Percentiles rank a stretch among this genome's conserved stretches.
phyloP scores from a whole-genome alignment of 1,140 invertebrate species.

The Megalopta genalis region DNA sequence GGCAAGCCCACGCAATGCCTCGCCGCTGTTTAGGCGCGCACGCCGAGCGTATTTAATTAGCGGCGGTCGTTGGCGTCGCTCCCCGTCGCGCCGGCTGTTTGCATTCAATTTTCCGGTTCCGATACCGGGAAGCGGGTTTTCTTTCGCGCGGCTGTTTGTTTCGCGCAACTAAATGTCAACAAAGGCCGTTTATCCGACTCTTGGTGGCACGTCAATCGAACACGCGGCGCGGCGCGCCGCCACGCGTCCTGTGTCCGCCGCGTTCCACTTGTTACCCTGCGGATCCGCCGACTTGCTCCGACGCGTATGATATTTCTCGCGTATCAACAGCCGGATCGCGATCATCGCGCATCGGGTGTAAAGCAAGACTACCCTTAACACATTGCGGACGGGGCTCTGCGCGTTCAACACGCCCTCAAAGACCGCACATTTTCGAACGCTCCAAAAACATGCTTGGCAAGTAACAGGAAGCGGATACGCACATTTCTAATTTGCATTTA shows the following conservation, averaged over 20 bases:
- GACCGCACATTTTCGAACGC: too few relatives aligned
- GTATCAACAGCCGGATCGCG: background rate
- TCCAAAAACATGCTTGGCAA: too few relatives aligned
- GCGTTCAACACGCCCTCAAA: too few relatives aligned
- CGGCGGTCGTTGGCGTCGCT: background rate
- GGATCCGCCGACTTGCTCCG: background rate
- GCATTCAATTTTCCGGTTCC: conserved; percentile 22
- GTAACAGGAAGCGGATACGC: too few relatives aligned
- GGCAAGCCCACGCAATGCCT: background rate
- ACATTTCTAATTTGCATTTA: too few relatives aligned
- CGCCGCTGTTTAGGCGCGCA: background rate
- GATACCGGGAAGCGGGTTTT: conserved; percentile 1
- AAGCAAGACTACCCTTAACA: too few relatives aligned
- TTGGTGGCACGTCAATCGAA: background rate
- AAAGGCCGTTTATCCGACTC: conserved; percentile 8
- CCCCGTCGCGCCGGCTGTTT: background rate
- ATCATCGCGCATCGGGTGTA: too few relatives aligned
- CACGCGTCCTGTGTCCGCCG: background rate
- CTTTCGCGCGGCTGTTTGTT: conserved; percentile 9
- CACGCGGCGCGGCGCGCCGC: background rate
- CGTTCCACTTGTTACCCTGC: background rate
- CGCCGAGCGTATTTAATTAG: conserved; percentile 1
- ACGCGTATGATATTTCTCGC: background rate
- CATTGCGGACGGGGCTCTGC: too few relatives aligned
- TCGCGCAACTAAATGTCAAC: conserved; percentile 26